Evolutionary conservation across 2,797 vertebrate species (phyloP), one percentile per base, ranked within the genome.

Genomic region (Enoplosus armatus): DNA sequence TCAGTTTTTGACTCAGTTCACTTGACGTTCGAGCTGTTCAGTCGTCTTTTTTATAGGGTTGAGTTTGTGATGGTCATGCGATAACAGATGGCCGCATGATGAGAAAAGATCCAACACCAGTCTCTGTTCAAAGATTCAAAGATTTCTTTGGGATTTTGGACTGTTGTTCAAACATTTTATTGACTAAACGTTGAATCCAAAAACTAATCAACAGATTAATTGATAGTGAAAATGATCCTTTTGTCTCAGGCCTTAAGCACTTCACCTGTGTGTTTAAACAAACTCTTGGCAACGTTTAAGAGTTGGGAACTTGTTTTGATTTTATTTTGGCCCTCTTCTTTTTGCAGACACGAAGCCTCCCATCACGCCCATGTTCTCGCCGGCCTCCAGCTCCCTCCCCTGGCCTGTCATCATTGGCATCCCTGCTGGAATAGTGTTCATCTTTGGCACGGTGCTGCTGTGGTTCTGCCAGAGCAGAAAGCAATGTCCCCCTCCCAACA

Each of bases 381-480:
- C 96, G 9, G 92, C 97, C 0, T 90, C 95, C 89, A 96, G 94
- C 83, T 96, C 96, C 82, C 96, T 99, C 14, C 98, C 98, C 0
- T 99, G 98, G 98, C 98, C 98, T 0, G 98, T 99, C 77, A 98
- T 99, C 92, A 99, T 99, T 0, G 98, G 98, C 64, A 98, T 99
- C 90, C 98, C 98, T 0, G 98, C 98, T 0, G 98, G 98, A 18
- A 96, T 98, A 0, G 96, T 99, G 59, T 98, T 99, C 94, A 98
- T 99, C 93, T 96, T 99, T 0, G 98, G 98, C 47, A 98, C 97
- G 0, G 96, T 98, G 86, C 95, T 99, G 55, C 90, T 99, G 79
- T 99, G 98, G 98, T 97, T 99, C 75, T 99, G 98, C 90, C 98
- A 99, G 92, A 97, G 96, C 79, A 97, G 97, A 92, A 99, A 97